Evolutionary conservation across 2,888 invertebrate genomes (phyloP), one percentile per base, ranked within the genome.

Genomic region (Acleris literana): DNA sequence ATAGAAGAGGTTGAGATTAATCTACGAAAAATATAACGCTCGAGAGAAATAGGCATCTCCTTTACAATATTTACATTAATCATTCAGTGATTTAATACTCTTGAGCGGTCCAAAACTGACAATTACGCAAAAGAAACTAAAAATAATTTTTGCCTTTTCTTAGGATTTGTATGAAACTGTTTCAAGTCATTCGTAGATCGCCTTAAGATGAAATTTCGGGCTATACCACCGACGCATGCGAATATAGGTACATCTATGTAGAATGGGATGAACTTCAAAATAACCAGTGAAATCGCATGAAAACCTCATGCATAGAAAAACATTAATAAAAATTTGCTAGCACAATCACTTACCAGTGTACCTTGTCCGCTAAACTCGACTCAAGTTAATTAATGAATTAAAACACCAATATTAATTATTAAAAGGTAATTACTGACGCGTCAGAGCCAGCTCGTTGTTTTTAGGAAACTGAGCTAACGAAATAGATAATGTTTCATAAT

Each of bases 181-280:
- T 16, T 16, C 25, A 17, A 25, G 25, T 57, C 5, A 16, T 22
- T n/a, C 25, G 22, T 57, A 46, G 5, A 11, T 46, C 57, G 25
- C 57, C 57, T 57, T 70, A 73, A 66, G 55, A 64, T 57, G 63
- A 68, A 56, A 48, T 43, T 46, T 75, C 80, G 77, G 78, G 77
- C 78, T 81, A 82, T 77, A 78, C 71, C 71, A 81, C 79, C 79
- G 76, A 71, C 69, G 71, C 84, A 86, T 86, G 85, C 86, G 79
- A 76, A 72, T 65, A 73, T 74, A 67, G 71, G 43, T 53, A 52
- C 46, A 39, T 33, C 13, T 39, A 67, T 71, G 53, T 46, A 18
- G 39, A 62, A 54, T 75, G 70, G 68, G 72, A 75, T 76, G 72
- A 71, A 69, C 58, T 68, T 67, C 64, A 61, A 72, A 72, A 57